A percentile compares a stretch with the other conserved stretches of the same genome.
Evolutionary conservation across 2,113 vertebrate species (phyloP).

Genomic region (Nerophis ophidion): DNA sequence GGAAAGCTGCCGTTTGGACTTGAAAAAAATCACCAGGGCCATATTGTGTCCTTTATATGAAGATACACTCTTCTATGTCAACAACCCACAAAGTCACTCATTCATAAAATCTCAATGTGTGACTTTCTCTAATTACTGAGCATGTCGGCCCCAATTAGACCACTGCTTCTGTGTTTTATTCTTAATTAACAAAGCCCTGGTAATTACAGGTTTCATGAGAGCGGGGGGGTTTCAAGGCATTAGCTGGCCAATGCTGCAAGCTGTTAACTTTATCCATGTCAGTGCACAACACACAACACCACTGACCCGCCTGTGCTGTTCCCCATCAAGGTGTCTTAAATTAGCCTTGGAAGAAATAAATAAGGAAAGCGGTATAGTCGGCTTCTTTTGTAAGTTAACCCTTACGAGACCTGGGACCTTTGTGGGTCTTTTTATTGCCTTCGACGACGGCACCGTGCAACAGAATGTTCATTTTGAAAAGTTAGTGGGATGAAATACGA

Average conservation of each 20-base stretch:
- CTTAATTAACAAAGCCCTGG: constrained; percentile 76
- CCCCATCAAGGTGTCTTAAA: constrained; percentile 39
- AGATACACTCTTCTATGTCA: constrained; percentile 69
- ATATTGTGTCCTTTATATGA: constrained; percentile 70
- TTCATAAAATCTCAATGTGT: constrained; percentile 84
- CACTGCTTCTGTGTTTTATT: constrained; percentile 71
- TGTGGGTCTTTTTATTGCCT: too few species aligned
- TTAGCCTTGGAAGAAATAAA: constrained; percentile 29
- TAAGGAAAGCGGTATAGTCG: too few species aligned
- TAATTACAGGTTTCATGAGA: constrained; percentile 71
- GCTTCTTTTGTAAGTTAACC: too few species aligned
- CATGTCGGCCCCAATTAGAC: constrained; percentile 77
- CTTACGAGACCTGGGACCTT: too few species aligned
- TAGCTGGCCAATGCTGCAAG: constrained; percentile 58
- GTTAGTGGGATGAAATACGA: too few species aligned
- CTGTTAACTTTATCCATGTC: constrained; percentile 56
- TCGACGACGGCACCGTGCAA: too few species aligned
- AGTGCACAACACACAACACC: constrained; percentile 15
- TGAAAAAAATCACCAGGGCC: constrained; percentile 67
- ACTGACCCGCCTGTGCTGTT: constrained; percentile 20
- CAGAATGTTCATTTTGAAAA: too few species aligned
- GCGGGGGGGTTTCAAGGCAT: constrained; percentile 53
- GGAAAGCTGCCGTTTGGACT: constrained; percentile 74
- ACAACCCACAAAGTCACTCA: constrained; percentile 82
- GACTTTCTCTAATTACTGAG: constrained; percentile 85